Base-by-base conservation (phyloP, 2,888 invertebrate species). In the Penaeus monodon region DNA sequence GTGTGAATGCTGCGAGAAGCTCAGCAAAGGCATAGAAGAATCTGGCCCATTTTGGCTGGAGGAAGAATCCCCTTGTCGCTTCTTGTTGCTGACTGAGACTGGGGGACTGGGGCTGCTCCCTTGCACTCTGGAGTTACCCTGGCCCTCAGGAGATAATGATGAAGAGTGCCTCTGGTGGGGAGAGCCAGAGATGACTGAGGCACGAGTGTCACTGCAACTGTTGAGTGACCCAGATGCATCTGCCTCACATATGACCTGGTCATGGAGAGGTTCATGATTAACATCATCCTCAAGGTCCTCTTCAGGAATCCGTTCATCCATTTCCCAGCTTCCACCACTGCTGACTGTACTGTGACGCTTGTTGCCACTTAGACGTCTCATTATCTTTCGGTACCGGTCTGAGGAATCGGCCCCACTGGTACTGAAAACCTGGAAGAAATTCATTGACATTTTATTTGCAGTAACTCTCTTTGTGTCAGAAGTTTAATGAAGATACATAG, bases 241-340 rank as follows among this genome's bases (percentile, higher is more conserved):
- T 24, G n/a, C 76, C 27, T 76, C 81, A 38, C 68, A 24, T 27
- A 81, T 81, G 4, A 81, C 63, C 29, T 81, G 81, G 10, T 81
- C 68, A 8, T 81, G 81, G 20, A 68, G 14, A 49, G 76, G 76
- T 49, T 76, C 76, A n/a, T 27, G 10, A 27, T 22, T 7, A 57
- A 12, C 57, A 20, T 64, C 74, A 14, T 83, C 76, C 74, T 83
- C 79, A 68, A 49, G 64, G 24, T 85, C 87, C 79, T 88, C 87
- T 68, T 88, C 87, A 24, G 87, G 80, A 66, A 88, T 88, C n/a
- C 70, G 73, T 22, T 88, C 81, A 27, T 88, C 87, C 49, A 88
- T 79, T 49, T 88, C 87, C 78, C 82, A 70, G 33, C 80, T 76
- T 57, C 87, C 66, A 63, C 38, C 70, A 65, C 80, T 83, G 76